Evolutionary conservation across 2,888 invertebrate species (phyloP), one percentile per base, ranked within the genome.

Genomic region (Pheosia gnoma): DNA sequence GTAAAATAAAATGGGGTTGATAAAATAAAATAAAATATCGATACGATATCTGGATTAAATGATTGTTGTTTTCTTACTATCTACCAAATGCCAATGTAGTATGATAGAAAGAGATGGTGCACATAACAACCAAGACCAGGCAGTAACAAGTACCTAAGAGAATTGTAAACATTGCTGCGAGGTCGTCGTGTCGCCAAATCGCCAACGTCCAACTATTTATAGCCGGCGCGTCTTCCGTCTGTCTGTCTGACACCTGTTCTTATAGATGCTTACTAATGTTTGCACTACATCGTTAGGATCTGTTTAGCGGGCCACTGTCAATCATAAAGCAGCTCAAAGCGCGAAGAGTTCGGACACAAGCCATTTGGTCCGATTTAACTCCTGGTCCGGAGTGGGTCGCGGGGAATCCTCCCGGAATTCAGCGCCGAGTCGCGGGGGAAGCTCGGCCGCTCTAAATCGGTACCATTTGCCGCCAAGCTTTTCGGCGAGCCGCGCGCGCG

Each of bases 381-480:
- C 79, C 79, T 75, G 82, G 82, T 78, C 82, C 79, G 78, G 87
- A 89, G 85, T 87, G 87, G 88, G 88, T 88, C 87, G 91, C 83
- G 90, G 90, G 91, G 89, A 91, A 90, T 90, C 91, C 91, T 91
- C 89, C 87, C 90, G 90, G 91, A 89, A 90, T 90, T 84, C 86
- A 81, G 84, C 81, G 83, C 80, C 81, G 81, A 84, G 85, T 85
- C 79, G 86, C 86, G 87, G 87, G 86, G 88, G 87, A 88, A 87
- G 88, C 87, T 85, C 81, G 80, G 72, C 79, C 84, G 84, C 87
- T 87, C 91, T 92, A 92, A 90, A 89, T 93, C 86, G 79, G 91
- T 87, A 89, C 83, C 92, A 91, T 87, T 91, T 86, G 90, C 86
- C 87, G 89, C 82, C 86, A 83, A 88, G 85, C 87, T 85, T 83